These are phyloP conservation scores for Emydoidea blandingii DNA, from an alignment of 2,797 vertebrate genomes.

Conservation along the genomic window DNA sequence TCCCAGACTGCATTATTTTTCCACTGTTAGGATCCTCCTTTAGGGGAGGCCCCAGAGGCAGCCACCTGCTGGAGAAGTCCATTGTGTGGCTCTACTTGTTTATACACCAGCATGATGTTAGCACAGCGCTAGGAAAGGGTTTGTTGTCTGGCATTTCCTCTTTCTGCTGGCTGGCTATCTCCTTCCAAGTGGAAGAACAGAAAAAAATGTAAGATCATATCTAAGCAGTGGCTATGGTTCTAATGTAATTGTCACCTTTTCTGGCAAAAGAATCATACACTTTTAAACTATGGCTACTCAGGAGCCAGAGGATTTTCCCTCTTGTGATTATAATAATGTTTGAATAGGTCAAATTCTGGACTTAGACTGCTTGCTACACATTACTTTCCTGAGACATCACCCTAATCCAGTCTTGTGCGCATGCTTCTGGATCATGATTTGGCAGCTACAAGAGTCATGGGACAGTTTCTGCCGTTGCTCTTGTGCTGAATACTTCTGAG, in stretches of 20 bases:
- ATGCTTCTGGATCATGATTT: background rate
- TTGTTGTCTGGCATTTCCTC: conserved; percentile 9
- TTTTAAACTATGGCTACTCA: conserved; percentile 21
- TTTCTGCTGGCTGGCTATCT: conserved; percentile 49
- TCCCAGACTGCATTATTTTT: background rate
- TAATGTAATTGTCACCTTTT: conserved; percentile 12
- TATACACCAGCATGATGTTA: background rate
- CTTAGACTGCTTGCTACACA: background rate
- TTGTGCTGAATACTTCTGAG: background rate
- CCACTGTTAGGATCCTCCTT: fast-evolving
- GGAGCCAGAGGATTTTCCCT: conserved; percentile 13
- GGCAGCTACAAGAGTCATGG: background rate
- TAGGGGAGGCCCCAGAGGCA: background rate
- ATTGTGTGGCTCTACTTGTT: background rate
- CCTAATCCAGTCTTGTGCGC: background rate
- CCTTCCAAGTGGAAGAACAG: conserved; percentile 38
- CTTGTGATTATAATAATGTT: background rate
- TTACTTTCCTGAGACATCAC: conserved; percentile 5
- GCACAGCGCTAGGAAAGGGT: conserved; percentile 29
- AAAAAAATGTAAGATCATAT: conserved; percentile 17
- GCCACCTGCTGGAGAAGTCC: background rate
- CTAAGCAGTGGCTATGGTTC: conserved; percentile 24
- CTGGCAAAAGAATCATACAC: conserved; percentile 18
- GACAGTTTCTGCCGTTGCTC: background rate
- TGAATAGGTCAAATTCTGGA: background rate